These are phyloP conservation scores for Psettodes erumei DNA, from an alignment of 2,113 vertebrate species.

Conservation along the genomic window DNA sequence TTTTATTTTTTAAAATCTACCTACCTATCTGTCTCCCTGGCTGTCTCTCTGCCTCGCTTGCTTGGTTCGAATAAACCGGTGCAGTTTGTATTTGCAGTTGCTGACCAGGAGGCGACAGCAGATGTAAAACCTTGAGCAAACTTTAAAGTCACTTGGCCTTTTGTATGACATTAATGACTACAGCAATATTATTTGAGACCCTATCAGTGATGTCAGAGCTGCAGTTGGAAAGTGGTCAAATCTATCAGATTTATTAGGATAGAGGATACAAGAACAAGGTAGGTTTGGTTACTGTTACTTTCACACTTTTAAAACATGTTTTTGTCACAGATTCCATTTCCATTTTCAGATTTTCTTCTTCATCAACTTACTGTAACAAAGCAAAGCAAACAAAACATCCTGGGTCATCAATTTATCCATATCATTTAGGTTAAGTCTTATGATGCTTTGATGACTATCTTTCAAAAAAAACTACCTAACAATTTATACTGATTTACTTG, in stretches of 20 bases:
- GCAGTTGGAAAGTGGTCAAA: neutral
- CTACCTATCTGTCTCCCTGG: neutral
- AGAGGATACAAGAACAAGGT: neutral
- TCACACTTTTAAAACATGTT: neutral
- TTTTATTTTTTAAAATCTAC: neutral
- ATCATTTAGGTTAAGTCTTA: neutral
- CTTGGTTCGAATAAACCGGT: neutral
- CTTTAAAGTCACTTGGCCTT: neutral
- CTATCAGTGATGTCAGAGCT: neutral
- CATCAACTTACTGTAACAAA: too few species aligned
- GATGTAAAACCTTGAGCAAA: neutral
- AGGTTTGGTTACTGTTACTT: neutral
- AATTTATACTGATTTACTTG: neutral
- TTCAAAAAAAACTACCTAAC: neutral
- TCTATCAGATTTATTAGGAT: neutral
- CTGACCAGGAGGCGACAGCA: conserved; percentile 47
- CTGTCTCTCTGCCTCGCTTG: neutral
- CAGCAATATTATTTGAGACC: neutral
- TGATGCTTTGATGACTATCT: neutral
- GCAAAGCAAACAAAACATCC: neutral
- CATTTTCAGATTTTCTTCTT: too few species aligned
- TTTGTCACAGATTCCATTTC: neutral
- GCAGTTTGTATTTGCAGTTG: neutral
- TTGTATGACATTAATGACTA: neutral
- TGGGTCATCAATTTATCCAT: neutral